These are phyloP conservation scores for Protobothrops flavoviridis DNA, from an alignment of 2,113 vertebrate species.

Conservation along the genomic window DNA sequence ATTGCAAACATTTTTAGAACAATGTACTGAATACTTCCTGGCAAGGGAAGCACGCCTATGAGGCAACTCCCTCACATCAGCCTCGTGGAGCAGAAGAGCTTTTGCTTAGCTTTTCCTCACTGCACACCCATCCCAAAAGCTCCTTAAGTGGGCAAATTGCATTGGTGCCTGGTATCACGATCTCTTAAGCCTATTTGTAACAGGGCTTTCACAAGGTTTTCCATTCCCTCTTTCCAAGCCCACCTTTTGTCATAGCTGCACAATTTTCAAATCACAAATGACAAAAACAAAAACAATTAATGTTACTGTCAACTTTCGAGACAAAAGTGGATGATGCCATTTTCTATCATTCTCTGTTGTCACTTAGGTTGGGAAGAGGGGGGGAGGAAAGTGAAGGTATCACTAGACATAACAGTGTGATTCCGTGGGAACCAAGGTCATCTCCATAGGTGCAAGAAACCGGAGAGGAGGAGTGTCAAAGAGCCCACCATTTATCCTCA, in stretches of 20 bases:
- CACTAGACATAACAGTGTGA: no score
- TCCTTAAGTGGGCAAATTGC: fast-evolving
- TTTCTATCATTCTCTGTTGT: no score
- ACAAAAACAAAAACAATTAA: not conserved
- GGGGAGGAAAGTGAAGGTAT: no score
- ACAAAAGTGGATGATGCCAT: no score
- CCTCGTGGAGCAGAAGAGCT: not conserved
- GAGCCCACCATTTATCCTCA: no score
- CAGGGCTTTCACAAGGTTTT: not conserved
- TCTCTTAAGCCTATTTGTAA: not conserved
- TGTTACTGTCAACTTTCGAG: not conserved
- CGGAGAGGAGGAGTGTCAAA: no score
- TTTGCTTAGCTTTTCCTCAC: not conserved
- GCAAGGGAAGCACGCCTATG: not conserved
- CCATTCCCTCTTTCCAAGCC: not conserved
- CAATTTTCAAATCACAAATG: not conserved
- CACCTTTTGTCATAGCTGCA: not conserved
- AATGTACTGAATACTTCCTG: constrained; percentile 20
- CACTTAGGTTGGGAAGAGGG: no score
- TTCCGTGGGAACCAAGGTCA: no score
- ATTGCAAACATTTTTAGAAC: not conserved
- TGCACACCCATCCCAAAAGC: not conserved
- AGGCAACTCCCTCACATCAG: not conserved
- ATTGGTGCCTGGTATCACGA: not conserved
- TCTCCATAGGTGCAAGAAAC: no score